These are phyloP conservation scores for Pangasianodon hypophthalmus DNA, from an alignment of 2,113 vertebrate genomes.

Conservation along the genomic window DNA sequence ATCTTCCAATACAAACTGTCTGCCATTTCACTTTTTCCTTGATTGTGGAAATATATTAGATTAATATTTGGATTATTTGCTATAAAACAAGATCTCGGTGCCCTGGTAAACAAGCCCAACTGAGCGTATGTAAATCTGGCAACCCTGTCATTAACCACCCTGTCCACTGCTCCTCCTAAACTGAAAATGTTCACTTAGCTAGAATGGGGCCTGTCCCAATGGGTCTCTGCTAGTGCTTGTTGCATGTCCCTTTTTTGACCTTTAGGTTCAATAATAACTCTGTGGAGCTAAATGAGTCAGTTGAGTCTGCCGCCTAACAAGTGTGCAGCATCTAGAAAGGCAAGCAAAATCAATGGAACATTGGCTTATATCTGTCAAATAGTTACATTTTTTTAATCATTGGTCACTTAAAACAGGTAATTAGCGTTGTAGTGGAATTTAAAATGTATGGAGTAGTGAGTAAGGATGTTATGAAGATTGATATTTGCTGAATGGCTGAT, in stretches of 20 bases:
- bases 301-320: not conserved
- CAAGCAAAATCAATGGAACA: not conserved
- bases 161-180: not conserved
- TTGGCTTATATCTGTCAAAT: not conserved
- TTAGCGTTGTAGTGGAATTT: not conserved
- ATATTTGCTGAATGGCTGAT: not conserved
- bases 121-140: not conserved
- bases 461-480: not conserved
- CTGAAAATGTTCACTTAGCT: not conserved
- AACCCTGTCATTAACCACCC: not conserved
- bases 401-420: not conserved
- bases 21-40: not conserved
- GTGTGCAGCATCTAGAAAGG: not conserved
- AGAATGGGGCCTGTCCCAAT: not conserved
- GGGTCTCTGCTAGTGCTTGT: not conserved
- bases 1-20: not conserved
- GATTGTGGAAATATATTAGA: not conserved
- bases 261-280: not conserved
- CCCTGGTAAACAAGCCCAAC: not conserved
- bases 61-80: not conserved
- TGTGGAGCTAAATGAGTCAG: not conserved
- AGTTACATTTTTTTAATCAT: too few species aligned
- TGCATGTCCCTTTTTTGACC: not conserved
- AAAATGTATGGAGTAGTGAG: not conserved
- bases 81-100: not conserved